Conservation (phyloP, 2,888 invertebrate genomes). For the Clistopyga incitator region DNA sequence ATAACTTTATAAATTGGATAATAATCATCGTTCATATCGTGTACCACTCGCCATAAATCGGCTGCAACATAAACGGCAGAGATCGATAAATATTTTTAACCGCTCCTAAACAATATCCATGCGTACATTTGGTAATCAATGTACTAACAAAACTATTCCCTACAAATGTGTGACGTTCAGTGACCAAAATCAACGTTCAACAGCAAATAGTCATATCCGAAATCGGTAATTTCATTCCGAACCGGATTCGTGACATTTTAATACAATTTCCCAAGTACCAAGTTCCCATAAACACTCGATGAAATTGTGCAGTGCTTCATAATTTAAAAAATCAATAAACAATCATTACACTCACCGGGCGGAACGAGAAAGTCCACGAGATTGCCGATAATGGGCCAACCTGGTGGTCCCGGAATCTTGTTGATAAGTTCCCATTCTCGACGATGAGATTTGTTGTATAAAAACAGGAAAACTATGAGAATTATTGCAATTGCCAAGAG, state of each 20-base stretch:
- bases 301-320: too few species aligned
- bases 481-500: conserved; percentile 7
- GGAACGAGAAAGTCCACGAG: conserved; percentile 51
- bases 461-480: conserved; percentile 27
- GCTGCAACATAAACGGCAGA: conserved; percentile 61
- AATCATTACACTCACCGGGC: conserved; percentile 65
- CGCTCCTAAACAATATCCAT: neutral
- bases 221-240: too few species aligned
- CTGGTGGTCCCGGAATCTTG: conserved; percentile 80
- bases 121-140: neutral
- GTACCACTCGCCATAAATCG: conserved; percentile 71
- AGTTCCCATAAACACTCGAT: too few species aligned
- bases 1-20: conserved; percentile 77
- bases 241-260: too few species aligned
- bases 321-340: too few species aligned
- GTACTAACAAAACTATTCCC: neutral
- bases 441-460: conserved; percentile 64
- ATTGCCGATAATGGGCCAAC: conserved; percentile 73
- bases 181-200: too few species aligned
- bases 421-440: conserved; percentile 72
- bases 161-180: too few species aligned
- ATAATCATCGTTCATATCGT: conserved; percentile 68
- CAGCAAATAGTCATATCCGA: too few species aligned
- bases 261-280: too few species aligned
- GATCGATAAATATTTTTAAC: neutral